Evolutionary conservation across 2,797 vertebrate genomes (phyloP).

Genomic region (Pangasius macronema): DNA sequence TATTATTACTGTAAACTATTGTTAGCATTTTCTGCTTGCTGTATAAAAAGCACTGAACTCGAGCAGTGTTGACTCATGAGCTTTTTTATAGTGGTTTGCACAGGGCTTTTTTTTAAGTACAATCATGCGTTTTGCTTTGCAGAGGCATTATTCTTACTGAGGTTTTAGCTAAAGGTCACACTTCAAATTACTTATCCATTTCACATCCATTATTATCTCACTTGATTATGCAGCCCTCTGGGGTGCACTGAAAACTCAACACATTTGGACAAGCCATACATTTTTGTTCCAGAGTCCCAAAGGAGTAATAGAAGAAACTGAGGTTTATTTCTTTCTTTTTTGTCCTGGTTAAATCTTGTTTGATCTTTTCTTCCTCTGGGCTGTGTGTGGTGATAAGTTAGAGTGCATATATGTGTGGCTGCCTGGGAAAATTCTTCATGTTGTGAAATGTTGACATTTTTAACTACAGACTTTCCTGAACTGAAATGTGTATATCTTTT

Average conservation of each 20-base stretch:
- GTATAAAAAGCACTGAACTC: constrained; percentile 5
- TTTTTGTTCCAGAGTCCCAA: constrained; percentile 56
- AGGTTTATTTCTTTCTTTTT: constrained; percentile 48
- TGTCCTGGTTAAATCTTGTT: not conserved
- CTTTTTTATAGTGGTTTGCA: not conserved
- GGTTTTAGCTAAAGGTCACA: constrained; percentile 46
- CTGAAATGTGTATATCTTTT: not conserved
- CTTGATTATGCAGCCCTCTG: constrained; percentile 42
- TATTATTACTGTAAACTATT: constrained; percentile 40
- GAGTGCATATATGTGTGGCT: not conserved
- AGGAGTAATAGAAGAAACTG: constrained; percentile 54
- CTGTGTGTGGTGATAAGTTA: not conserved
- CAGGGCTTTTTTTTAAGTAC: not conserved
- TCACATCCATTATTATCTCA: constrained; percentile 51
- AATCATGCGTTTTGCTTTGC: constrained; percentile 48
- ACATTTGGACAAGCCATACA: constrained; percentile 42
- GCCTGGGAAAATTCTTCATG: not conserved
- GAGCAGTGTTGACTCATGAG: not conserved
- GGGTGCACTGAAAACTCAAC: constrained; percentile 26
- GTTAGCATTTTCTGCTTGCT: constrained; percentile 27
- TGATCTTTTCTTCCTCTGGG: not conserved
- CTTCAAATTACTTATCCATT: constrained; percentile 50
- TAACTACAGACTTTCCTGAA: not conserved
- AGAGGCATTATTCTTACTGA: constrained; percentile 49
- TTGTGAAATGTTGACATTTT: not conserved